Base-by-base conservation (phyloP, 2,888 invertebrate genomes). In the Aplocera efformata region DNA sequence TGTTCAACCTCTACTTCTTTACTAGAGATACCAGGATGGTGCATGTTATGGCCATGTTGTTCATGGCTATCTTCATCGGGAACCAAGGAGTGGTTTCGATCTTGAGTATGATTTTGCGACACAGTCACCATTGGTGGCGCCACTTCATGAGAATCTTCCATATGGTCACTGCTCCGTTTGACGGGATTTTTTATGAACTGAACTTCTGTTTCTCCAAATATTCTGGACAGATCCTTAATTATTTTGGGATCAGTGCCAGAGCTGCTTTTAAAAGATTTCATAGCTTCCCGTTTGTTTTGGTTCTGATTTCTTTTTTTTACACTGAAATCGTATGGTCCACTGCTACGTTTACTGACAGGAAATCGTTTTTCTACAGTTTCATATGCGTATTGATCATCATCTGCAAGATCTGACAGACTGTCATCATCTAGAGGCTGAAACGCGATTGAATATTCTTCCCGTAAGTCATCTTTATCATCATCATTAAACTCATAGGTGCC, bases 191-290 rank as follows among this genome's bases (percentile, higher is more conserved):
- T 90, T 8, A 84, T 72, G 1, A 80, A 60, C 23, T 77, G 71
- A 10, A 67, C 56, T 32, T 73, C 76, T n/a, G 81, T 65, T 29
- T 84, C 77, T 6, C 90, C 91, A 63, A 94, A 94, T 44, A 94
- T 90, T 63, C 90, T 91, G 26, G 91, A 92, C 26, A 94, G 72
- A 59, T 94, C 94, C 66, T 91, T 90, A 17, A 91, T 90, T 7
- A 94, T 91, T 68, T 91, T 91, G 1, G 94, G 93, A 63, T 94
- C 93, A 1, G 93, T 93, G 32, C 91, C 90, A 0, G 85, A 66
- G 35, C 82, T 83, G 58, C 78, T 81, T 53, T 81, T 67, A 35
- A 82, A 85, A 1, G 70, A 49, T 55, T 77, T 82, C 9, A 71
- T 51, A 27, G 68, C 66, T 27, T 79, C 73, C 23, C 71, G 72